Percentiles rank a stretch among this genome's conserved stretches.
Conservation (phyloP, 2,113 vertebrate species). For the Probosciger aterrimus region DNA sequence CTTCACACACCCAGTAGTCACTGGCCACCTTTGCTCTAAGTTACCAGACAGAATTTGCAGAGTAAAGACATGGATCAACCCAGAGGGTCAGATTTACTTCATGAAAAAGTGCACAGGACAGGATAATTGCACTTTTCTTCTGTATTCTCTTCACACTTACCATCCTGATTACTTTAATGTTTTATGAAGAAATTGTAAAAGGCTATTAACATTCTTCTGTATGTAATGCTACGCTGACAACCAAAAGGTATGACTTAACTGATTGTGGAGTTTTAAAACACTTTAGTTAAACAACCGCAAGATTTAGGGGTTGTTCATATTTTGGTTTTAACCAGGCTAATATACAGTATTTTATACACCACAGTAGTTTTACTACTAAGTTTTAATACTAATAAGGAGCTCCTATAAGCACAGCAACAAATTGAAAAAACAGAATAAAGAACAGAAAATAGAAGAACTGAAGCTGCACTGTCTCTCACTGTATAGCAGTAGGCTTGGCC, state of each 20-base stretch:
- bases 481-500: neutral
- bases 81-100: constrained; percentile 1
- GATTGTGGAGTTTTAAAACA: neutral
- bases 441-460: neutral
- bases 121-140: neutral
- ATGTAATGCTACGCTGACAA: neutral
- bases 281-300: neutral
- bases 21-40: neutral
- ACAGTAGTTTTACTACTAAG: neutral
- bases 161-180: neutral
- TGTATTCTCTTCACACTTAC: neutral
- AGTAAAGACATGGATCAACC: neutral
- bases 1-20: neutral
- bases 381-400: neutral
- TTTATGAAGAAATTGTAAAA: constrained; percentile 3
- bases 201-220: neutral
- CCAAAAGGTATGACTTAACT: neutral
- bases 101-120: neutral
- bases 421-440: neutral
- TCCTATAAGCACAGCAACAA: neutral
- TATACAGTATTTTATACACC: neutral
- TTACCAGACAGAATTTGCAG: neutral
- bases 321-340: neutral
- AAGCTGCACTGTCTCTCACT: neutral
- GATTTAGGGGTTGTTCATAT: neutral